Evolutionary conservation across 2,888 invertebrate genomes (phyloP).

Genomic region (Venusia cambrica): DNA sequence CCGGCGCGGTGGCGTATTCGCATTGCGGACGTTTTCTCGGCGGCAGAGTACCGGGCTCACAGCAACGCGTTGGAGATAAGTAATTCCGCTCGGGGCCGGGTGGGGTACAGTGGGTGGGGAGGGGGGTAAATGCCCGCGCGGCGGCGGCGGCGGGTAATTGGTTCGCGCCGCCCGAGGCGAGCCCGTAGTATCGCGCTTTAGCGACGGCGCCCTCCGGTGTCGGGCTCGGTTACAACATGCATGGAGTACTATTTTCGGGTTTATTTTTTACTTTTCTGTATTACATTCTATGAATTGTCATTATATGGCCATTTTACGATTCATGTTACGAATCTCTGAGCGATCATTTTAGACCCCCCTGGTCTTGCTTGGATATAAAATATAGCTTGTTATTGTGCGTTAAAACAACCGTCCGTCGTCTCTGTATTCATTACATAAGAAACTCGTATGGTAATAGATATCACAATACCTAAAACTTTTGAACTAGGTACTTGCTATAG

Average conservation of each 20-base stretch:
- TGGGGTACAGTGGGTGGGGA: slow-evolving; percentile 41
- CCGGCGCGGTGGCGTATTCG: slow-evolving; percentile 60
- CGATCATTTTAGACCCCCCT: no score
- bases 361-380: no score
- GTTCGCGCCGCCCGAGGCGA: slow-evolving; percentile 81
- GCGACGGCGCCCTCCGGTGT: slow-evolving; percentile 80
- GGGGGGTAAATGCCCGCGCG: slow-evolving; percentile 74
- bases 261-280: slow-evolving; percentile 22
- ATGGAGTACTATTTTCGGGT: slow-evolving; percentile 47
- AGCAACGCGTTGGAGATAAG: slow-evolving; percentile 61
- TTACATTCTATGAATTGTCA: no score
- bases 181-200: slow-evolving; percentile 80
- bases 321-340: no score
- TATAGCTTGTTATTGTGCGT: no score
- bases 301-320: no score
- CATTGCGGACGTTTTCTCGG: slow-evolving; percentile 72
- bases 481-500: no score
- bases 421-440: no score
- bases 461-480: no score
- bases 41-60: slow-evolving; percentile 70
- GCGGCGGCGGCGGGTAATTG: slow-evolving; percentile 77
- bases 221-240: slow-evolving; percentile 49
- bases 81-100: slow-evolving; percentile 51
- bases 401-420: no score
- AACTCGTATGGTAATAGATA: no score